Evolutionary conservation across 2,797 vertebrate species (phyloP).

Genomic region (Macropodus opercularis): DNA sequence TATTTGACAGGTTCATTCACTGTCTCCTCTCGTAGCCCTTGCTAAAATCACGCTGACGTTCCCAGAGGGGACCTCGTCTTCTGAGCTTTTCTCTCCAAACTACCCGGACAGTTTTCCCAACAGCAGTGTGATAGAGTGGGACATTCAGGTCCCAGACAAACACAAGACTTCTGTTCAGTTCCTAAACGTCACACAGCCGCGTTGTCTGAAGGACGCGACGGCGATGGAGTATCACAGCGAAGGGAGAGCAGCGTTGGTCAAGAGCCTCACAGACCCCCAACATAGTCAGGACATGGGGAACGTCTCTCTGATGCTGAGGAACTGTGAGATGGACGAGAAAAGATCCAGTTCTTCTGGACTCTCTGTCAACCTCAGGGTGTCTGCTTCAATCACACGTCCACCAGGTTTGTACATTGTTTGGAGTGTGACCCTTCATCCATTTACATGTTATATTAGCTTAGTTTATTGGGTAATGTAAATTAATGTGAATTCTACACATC

Average conservation of each 20-base stretch:
- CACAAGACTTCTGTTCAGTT: conserved; percentile 79
- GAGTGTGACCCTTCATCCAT: too few species aligned
- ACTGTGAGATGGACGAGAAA: conserved; percentile 72
- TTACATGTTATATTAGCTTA: too few species aligned
- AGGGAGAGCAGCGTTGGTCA: neutral
- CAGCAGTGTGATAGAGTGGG: conserved; percentile 87
- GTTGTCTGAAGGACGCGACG: conserved; percentile 83
- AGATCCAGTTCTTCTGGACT: conserved; percentile 49
- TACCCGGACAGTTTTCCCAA: conserved; percentile 87
- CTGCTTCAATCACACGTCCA: conserved; percentile 31
- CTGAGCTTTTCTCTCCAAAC: conserved; percentile 88
- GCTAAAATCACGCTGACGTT: conserved; percentile 84
- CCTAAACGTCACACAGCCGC: conserved; percentile 77
- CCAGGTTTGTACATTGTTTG: conserved; percentile 63
- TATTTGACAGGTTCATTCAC: neutral
- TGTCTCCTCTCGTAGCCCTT: conserved; percentile 73
- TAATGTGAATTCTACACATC: too few species aligned
- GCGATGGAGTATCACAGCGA: conserved; percentile 81
- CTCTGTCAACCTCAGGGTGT: conserved; percentile 62
- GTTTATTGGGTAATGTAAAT: too few species aligned
- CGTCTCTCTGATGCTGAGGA: conserved; percentile 74
- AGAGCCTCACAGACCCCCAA: conserved; percentile 49
- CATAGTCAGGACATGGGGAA: conserved; percentile 35
- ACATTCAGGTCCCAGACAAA: conserved; percentile 80
- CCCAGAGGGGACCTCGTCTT: conserved; percentile 68